Conservation (phyloP, 2,888 invertebrate genomes). For the Cerceris rybyensis region DNA sequence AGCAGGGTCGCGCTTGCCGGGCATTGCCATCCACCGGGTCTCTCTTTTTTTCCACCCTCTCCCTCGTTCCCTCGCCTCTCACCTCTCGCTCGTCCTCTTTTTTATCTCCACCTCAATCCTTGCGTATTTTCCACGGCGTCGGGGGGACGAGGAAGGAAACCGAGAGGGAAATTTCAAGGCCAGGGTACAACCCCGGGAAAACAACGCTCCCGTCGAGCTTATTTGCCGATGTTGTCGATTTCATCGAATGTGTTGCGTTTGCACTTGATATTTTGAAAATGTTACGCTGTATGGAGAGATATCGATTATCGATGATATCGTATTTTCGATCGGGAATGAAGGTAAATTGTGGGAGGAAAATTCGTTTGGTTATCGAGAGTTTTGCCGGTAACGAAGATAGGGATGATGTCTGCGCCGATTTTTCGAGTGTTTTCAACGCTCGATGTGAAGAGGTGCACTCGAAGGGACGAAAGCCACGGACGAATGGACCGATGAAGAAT, state of each 20-base stretch:
- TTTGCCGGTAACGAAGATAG: no score
- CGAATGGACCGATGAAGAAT: no score
- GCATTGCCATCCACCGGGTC: constrained; percentile 41
- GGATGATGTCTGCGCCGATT: no score
- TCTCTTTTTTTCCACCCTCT: constrained; percentile 12
- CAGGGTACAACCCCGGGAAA: constrained; percentile 57
- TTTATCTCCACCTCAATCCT: constrained; percentile 9
- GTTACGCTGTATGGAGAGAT: no score
- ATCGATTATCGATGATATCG: no score
- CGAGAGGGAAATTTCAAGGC: constrained; percentile 72
- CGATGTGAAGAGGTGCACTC: no score
- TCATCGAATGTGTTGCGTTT: not conserved
- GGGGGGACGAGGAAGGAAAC: constrained; percentile 49
- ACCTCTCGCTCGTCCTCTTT: not conserved
- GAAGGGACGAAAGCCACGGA: no score
- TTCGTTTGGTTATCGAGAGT: no score
- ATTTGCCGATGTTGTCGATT: constrained; percentile 16
- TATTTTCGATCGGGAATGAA: no score
- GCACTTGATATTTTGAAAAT: not conserved
- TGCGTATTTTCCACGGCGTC: constrained; percentile 47
- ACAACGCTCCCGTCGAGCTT: constrained; percentile 25
- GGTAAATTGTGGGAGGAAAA: no score
- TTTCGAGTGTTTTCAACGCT: no score
- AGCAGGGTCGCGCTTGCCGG: constrained; percentile 53
- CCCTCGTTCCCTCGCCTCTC: constrained; percentile 1